Percentiles rank a stretch among this genome's conserved stretches.
Conservation (phyloP, 2,113 vertebrate genomes). For the Tauraco erythrolophus region DNA sequence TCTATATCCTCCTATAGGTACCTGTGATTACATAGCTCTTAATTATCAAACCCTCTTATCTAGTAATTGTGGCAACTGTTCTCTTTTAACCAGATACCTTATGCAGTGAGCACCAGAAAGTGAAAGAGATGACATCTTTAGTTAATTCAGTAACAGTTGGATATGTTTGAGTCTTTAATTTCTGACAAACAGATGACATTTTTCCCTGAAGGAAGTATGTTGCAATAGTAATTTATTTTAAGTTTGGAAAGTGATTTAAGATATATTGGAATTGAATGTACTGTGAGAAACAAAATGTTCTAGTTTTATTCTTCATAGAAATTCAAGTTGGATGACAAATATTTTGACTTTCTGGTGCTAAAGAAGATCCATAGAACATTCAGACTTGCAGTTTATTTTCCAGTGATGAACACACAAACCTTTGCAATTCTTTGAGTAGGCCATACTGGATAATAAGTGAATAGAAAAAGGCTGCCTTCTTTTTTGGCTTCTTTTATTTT, state of each 20-base stretch:
- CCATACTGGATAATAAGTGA: background rate
- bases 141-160: background rate
- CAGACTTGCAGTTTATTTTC: background rate
- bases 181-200: background rate
- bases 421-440: background rate
- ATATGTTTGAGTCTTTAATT: background rate
- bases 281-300: fast-evolving
- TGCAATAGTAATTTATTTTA: background rate
- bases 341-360: background rate
- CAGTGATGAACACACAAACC: background rate
- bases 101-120: background rate
- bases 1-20: background rate
- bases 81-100: background rate
- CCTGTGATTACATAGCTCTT: background rate
- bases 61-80: background rate
- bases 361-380: background rate
- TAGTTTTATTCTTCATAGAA: background rate
- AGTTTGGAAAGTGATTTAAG: background rate
- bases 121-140: background rate
- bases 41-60: background rate
- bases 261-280: background rate
- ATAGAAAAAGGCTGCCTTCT: background rate
- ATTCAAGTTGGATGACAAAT: background rate
- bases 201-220: background rate
- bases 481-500: too few relatives aligned